phyloP scores from a whole-genome alignment of 2,888 invertebrate genomes.

The Cynaeus angustus region DNA sequence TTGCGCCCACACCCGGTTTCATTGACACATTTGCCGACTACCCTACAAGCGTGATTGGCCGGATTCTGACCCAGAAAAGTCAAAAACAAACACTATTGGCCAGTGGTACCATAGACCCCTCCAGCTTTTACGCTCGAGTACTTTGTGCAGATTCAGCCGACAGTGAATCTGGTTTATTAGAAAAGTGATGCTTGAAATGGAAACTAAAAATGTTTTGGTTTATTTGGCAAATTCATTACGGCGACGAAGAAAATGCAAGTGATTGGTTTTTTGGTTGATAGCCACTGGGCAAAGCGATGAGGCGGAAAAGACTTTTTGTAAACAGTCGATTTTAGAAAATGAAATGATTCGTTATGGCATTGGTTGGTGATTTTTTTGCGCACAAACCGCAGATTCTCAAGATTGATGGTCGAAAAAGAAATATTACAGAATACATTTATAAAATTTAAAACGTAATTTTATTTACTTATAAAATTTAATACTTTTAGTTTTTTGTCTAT shows the following conservation, averaged over 20 bases:
- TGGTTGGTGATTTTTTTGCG: neutral
- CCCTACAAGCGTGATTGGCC: conserved; percentile 68
- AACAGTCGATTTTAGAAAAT: neutral
- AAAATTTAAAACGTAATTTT: too few relatives aligned
- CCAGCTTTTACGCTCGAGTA: conserved; percentile 45
- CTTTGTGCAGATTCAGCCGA: conserved; percentile 33
- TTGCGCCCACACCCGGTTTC: conserved; percentile 59
- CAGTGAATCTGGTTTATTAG: conserved; percentile 59
- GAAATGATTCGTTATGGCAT: neutral
- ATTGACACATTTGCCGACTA: conserved; percentile 69
- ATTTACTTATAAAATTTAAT: too few relatives aligned
- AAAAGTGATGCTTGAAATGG: conserved; percentile 53
- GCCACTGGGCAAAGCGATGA: neutral
- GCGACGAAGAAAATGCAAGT: conserved; percentile 42
- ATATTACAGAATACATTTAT: too few relatives aligned
- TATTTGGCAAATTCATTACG: conserved; percentile 42
- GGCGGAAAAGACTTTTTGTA: neutral
- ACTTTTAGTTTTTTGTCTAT: too few relatives aligned
- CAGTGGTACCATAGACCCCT: conserved; percentile 38
- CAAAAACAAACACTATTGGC: conserved; percentile 58
- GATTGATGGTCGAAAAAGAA: too few relatives aligned
- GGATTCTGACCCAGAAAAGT: conserved; percentile 65
- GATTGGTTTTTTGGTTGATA: conserved; percentile 31
- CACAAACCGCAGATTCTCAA: neutral
- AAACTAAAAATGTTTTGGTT: conserved; percentile 52